These are phyloP conservation scores for Tympanoctomys barrerae DNA, from an alignment of 2,797 vertebrate genomes.

Conservation along the genomic window DNA sequence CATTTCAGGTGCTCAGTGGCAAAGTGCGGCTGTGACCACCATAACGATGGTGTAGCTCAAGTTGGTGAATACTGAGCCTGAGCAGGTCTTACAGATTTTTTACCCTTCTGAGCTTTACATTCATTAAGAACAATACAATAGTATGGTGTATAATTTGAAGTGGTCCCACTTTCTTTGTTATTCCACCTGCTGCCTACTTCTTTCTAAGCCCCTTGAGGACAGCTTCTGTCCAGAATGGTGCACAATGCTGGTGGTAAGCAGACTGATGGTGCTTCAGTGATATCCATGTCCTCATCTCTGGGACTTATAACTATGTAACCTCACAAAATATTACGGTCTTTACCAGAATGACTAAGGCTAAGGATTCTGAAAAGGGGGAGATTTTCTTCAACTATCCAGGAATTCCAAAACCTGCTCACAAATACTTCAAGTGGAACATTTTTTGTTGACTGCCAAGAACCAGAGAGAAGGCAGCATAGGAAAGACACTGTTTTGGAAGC, in stretches of 20 bases:
- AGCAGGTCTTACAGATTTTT: not conserved
- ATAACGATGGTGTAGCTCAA: fast-evolving
- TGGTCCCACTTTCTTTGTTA: not conserved
- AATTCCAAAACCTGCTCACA: not conserved
- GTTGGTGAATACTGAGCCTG: not conserved
- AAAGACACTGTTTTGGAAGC: not conserved
- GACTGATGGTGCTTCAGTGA: not conserved
- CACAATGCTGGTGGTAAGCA: not conserved
- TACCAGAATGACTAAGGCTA: not conserved
- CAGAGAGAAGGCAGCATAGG: not conserved
- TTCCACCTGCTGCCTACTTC: not conserved
- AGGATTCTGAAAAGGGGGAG: not conserved
- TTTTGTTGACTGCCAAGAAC: not conserved
- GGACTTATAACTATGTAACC: not conserved
- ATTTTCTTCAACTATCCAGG: not conserved
- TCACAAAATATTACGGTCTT: not conserved
- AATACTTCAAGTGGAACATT: not conserved
- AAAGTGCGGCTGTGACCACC: fast-evolving
- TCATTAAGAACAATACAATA: not conserved
- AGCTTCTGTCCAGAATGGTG: not conserved
- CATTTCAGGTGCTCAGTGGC: not conserved
- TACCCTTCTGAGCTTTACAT: not conserved
- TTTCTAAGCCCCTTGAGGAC: fast-evolving
- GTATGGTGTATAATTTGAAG: fast-evolving
- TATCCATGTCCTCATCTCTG: not conserved